Evolutionary conservation across 2,113 vertebrate genomes (phyloP), one percentile per base, ranked within the genome.

Genomic region (Daubentonia madagascariensis): DNA sequence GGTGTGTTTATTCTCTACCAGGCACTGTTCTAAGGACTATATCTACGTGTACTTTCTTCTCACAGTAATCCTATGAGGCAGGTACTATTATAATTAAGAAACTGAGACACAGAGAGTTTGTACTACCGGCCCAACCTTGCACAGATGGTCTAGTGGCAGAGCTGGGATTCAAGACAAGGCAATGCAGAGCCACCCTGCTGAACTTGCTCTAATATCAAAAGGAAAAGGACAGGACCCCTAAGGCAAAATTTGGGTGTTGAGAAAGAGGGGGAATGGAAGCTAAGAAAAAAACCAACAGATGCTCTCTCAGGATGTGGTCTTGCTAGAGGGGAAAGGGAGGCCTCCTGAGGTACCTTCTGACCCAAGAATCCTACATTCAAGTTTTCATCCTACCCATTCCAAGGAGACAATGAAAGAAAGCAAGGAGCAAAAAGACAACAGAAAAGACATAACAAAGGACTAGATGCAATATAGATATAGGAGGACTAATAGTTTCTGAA

Each of bases 1-100:
- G 59, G 68, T 67, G 8, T 73, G 54, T 67, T 85, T 89, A 95
- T 79, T 89, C 78, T 89, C 86, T 25, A 73, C 50, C n/a, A 73
- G 68, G n/a, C 25, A 50, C 68, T 84, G 48, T 70, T 92, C 57
- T 70, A 75, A 89, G 95, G 61, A 84, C n/a, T 30, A 8, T 30
- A 35, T 91, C 45, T 94, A 75, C 1, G 1, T 54, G 76, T 11
- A 10, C 67, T 85, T 92, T 94, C 57, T 93, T 68, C 84, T 87
- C 23, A 37, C 57, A 70, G 68, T 65, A 89, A 63, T 35, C 18
- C 61, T 87, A 5, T 78, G 75, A 90, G 52, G 52, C 25, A 48
- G 17, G 54, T 37, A 50, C 57, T 65, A 35, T 72, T 61, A n/a
- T 48, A 93, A 68, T 73, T 54, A 45, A 68, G 67, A 86, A 95